A percentile compares a stretch with the other conserved stretches of the same genome.
Evolutionary conservation across 2,888 invertebrate genomes (phyloP).

Genomic region (Seladonia tumulorum): DNA sequence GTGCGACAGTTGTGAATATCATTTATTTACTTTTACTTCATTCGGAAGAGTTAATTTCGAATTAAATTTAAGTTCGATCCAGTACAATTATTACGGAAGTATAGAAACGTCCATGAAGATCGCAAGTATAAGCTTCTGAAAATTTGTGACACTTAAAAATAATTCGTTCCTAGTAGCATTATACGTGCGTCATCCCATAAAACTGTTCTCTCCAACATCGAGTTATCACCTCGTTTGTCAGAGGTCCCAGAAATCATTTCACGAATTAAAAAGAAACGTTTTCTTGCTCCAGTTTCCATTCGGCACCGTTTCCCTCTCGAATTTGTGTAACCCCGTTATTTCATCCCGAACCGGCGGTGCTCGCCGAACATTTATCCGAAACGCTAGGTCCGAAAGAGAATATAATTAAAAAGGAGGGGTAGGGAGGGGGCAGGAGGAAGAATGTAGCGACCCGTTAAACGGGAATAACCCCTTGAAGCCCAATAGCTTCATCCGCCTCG

Average conservation of each 20-base stretch:
- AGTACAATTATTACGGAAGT: background rate
- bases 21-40: background rate
- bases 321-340: background rate
- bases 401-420: background rate
- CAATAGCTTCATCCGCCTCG: background rate
- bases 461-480: background rate
- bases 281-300: background rate
- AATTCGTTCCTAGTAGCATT: too few relatives aligned
- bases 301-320: background rate
- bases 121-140: background rate
- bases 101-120: background rate
- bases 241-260: background rate
- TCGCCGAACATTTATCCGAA: background rate
- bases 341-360: background rate
- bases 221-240: background rate
- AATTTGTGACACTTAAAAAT: background rate
- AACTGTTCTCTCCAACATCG: background rate
- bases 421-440: background rate
- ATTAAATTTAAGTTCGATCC: background rate
- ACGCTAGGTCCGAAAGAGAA: background rate
- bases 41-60: background rate
- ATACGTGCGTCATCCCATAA: background rate
- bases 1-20: background rate
- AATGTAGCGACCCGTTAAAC: background rate
- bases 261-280: background rate